These are phyloP conservation scores for Gadopsis marmoratus DNA, from an alignment of 2,797 vertebrate species.

Conservation along the genomic window DNA sequence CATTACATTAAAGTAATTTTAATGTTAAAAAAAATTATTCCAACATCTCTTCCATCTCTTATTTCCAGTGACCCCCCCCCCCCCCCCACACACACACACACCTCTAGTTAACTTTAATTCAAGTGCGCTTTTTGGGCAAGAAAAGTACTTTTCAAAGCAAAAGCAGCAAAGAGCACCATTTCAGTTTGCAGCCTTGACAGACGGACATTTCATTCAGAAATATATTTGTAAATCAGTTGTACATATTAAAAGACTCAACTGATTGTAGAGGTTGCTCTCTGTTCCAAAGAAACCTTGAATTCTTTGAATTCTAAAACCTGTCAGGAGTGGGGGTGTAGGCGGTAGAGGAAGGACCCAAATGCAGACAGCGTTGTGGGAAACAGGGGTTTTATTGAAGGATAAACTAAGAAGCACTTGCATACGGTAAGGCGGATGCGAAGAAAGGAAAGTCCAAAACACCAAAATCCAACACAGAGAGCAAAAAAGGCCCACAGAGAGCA, in stretches of 20 bases:
- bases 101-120: background rate
- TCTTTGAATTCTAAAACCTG: too few species aligned
- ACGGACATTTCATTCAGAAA: slow-evolving; percentile 1
- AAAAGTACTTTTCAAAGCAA: slow-evolving; percentile 5
- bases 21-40: too few species aligned
- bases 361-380: too few species aligned
- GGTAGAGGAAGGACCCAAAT: too few species aligned
- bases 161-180: background rate
- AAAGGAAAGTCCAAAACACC: too few species aligned
- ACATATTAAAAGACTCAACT: background rate
- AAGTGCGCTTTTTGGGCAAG: background rate
- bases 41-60: background rate
- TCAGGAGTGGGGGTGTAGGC: background rate
- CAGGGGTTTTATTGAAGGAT: too few species aligned
- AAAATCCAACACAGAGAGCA: too few species aligned
- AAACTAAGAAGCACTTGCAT: too few species aligned
- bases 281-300: background rate
- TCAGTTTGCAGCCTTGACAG: slow-evolving; percentile 4
- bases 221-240: background rate
- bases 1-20: too few species aligned
- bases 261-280: background rate
- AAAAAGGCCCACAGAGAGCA: too few species aligned
- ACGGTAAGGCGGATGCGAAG: too few species aligned
- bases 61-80: background rate
- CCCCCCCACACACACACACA: too few species aligned